phyloP scores from a whole-genome alignment of 2,888 invertebrate genomes.

The Ormia ochracea region DNA sequence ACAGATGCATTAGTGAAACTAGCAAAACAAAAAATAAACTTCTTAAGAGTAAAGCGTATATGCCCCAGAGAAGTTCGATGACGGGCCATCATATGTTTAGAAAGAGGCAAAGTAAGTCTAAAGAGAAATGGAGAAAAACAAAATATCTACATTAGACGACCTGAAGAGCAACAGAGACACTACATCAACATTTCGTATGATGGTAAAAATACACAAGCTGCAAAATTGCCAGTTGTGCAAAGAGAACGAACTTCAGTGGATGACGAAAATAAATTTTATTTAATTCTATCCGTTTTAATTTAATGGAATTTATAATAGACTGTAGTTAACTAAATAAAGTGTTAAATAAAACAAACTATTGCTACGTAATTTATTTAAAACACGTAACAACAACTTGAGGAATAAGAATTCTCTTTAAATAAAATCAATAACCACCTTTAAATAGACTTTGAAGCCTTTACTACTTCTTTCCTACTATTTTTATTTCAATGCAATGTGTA shows the following conservation, averaged over 20 bases:
- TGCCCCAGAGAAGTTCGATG: constrained; percentile 12
- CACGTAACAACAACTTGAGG: background rate
- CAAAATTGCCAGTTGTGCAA: constrained; percentile 61
- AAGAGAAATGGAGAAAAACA: constrained; percentile 36
- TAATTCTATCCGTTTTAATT: constrained; percentile 33
- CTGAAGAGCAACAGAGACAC: constrained; percentile 40
- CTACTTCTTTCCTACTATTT: background rate
- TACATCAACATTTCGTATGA: constrained; percentile 28
- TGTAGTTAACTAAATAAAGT: constrained; percentile 2
- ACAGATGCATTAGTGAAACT: background rate
- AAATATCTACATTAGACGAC: constrained; percentile 29
- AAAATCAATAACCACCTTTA: constrained; percentile 46
- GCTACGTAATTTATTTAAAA: constrained; percentile 40
- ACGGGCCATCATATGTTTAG: background rate
- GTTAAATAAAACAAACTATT: constrained; percentile 24
- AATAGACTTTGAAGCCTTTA: constrained; percentile 28
- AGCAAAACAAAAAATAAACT: background rate
- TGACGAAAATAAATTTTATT: constrained; percentile 53
- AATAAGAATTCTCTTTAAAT: background rate
- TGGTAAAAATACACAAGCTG: constrained; percentile 55
- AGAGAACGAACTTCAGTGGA: constrained; percentile 65
- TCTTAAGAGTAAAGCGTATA: constrained; percentile 16
- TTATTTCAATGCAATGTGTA: background rate
- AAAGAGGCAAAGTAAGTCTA: background rate
- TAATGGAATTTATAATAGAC: constrained; percentile 28